Evolutionary conservation across 2,797 vertebrate species (phyloP).

Genomic region (Prunella strophiata): DNA sequence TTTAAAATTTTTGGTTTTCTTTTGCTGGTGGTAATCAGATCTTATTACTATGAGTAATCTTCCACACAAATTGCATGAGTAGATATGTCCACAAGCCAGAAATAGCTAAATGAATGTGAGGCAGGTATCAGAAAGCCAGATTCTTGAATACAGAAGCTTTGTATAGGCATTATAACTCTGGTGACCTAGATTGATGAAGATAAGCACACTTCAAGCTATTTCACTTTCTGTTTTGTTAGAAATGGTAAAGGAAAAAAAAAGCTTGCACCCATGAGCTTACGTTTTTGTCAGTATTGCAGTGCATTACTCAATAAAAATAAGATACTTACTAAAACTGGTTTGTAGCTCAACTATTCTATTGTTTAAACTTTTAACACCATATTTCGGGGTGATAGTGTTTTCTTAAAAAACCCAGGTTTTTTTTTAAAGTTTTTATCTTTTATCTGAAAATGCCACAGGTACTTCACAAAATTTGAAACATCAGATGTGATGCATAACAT

Average conservation of each 20-base stretch:
- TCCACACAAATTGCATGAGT: background rate
- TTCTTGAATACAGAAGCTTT: background rate
- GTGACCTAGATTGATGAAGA: background rate
- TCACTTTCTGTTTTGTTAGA: background rate
- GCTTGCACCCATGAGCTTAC: rapidly evolving
- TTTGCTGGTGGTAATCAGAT: background rate
- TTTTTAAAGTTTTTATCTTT: background rate
- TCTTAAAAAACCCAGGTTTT: background rate
- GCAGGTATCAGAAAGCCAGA: background rate
- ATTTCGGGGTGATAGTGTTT: background rate
- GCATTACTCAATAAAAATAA: background rate
- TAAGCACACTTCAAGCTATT: background rate
- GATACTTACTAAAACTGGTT: background rate
- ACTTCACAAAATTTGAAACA: background rate
- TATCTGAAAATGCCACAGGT: background rate
- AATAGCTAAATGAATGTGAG: background rate
- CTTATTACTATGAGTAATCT: background rate
- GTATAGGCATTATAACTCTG: background rate
- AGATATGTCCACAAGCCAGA: background rate
- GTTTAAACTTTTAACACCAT: background rate
- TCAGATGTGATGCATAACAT: background rate
- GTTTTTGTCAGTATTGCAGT: background rate
- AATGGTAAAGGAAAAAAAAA: background rate
- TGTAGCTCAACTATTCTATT: background rate
- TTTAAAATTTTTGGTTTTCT: background rate